phyloP scores from a whole-genome alignment of 2,113 vertebrate species.

The Callipepla squamata region DNA sequence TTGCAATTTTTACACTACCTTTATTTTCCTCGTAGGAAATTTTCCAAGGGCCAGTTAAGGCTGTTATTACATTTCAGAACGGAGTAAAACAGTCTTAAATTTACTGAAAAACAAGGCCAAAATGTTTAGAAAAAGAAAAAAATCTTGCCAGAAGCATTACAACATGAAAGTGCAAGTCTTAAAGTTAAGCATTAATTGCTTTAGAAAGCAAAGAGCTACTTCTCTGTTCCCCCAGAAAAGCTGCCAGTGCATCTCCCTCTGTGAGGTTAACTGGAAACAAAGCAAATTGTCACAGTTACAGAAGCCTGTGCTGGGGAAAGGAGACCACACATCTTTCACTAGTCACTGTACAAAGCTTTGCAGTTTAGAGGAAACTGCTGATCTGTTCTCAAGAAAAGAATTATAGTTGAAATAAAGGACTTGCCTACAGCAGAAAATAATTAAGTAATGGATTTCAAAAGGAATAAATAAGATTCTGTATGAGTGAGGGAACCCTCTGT shows the following conservation, averaged over 20 bases:
- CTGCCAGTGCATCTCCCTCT: neutral
- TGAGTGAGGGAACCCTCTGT: neutral
- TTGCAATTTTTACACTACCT: neutral
- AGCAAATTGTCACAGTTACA: neutral
- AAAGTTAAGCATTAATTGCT: neutral
- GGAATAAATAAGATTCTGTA: slow-evolving; percentile 47
- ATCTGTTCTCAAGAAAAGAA: slow-evolving; percentile 42
- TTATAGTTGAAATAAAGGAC: slow-evolving; percentile 52
- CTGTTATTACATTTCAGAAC: neutral
- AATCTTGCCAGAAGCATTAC: neutral
- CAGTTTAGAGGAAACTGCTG: slow-evolving; percentile 55
- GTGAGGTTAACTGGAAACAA: neutral
- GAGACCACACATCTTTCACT: neutral
- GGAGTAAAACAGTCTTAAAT: neutral
- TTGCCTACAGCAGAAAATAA: slow-evolving; percentile 51
- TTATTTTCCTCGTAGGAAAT: fast-evolving
- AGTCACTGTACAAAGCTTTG: neutral
- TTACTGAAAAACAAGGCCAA: neutral
- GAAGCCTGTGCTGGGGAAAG: neutral
- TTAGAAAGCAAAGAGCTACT: neutral
- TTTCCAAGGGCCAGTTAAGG: neutral
- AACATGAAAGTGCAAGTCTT: neutral
- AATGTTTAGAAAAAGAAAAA: neutral
- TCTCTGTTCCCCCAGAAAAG: neutral
- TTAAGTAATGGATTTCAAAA: slow-evolving; percentile 61